phyloP scores from a whole-genome alignment of 1,140 invertebrate genomes.

The Lordiphosa stackelbergi region DNA sequence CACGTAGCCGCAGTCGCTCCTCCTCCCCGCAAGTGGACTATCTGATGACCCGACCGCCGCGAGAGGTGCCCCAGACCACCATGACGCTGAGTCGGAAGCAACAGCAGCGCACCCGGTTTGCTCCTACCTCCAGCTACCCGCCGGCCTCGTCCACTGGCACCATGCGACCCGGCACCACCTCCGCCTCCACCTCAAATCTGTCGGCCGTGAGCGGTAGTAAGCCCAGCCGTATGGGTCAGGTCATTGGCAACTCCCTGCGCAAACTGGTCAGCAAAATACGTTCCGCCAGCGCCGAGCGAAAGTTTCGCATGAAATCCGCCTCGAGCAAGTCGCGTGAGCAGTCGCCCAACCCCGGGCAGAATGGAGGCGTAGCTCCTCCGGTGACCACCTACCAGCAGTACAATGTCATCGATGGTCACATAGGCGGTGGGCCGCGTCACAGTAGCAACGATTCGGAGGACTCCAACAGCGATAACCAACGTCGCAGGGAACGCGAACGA shows the following conservation, averaged over 20 bases:
- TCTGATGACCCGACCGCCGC: slow-evolving; percentile 19
- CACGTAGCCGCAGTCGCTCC: slow-evolving; percentile 77
- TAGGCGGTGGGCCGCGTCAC: slow-evolving; percentile 44
- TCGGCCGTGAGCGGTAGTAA: slow-evolving; percentile 60
- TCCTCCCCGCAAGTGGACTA: slow-evolving; percentile 76
- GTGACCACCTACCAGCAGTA: slow-evolving; percentile 80
- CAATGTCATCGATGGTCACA: slow-evolving; percentile 81
- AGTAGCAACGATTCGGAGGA: slow-evolving; percentile 60
- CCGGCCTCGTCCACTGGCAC: slow-evolving; percentile 48
- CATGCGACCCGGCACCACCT: slow-evolving; percentile 39
- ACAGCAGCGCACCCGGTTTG: slow-evolving; percentile 83
- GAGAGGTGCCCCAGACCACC: slow-evolving; percentile 39
- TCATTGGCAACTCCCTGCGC: slow-evolving; percentile 84
- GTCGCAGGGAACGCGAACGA: slow-evolving; percentile 11
- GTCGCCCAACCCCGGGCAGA: slow-evolving; percentile 79
- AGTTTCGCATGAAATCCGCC: slow-evolving; percentile 80
- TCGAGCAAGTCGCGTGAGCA: slow-evolving; percentile 69
- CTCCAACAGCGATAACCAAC: slow-evolving; percentile 41
- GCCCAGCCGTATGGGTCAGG: slow-evolving; percentile 77
- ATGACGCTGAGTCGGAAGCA: slow-evolving; percentile 79
- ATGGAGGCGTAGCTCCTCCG: not conserved
- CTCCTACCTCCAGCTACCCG: slow-evolving; percentile 78
- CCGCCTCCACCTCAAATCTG: slow-evolving; percentile 55
- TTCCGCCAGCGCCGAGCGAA: slow-evolving; percentile 85
- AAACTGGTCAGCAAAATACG: slow-evolving; percentile 87